Conservation (phyloP, 1,140 invertebrate genomes). For the Xylocopa sonorina region DNA sequence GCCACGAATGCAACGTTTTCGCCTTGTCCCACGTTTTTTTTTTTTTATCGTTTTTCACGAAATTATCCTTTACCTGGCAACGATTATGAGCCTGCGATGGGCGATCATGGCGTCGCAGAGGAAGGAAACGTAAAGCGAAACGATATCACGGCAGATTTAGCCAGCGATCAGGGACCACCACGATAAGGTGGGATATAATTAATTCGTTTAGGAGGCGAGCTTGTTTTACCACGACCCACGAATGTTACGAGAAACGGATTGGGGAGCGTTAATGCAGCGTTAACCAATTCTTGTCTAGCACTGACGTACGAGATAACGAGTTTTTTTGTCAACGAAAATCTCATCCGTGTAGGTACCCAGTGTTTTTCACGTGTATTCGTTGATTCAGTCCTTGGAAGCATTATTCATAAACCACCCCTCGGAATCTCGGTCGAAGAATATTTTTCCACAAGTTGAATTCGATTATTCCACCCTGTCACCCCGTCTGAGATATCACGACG, state of each 20-base stretch:
- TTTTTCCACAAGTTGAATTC: slow-evolving; percentile 12
- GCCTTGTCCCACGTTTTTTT: no score
- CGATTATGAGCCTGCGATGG: no score
- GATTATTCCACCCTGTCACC: neutral
- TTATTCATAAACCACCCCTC: slow-evolving; percentile 27
- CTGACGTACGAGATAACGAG: slow-evolving; percentile 46
- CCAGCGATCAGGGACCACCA: neutral
- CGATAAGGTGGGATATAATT: slow-evolving; percentile 5
- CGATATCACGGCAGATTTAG: neutral
- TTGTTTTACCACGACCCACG: slow-evolving; percentile 25
- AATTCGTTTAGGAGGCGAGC: slow-evolving; percentile 47
- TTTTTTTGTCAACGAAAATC: slow-evolving; percentile 50
- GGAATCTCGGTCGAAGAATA: slow-evolving; percentile 42
- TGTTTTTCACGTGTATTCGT: slow-evolving; percentile 13
- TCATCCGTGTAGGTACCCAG: slow-evolving; percentile 25
- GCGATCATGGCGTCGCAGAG: no score
- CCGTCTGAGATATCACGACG: no score
- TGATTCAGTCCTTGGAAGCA: slow-evolving; percentile 55
- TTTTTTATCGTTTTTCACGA: no score
- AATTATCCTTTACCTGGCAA: no score
- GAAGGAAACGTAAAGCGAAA: neutral
- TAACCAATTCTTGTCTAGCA: slow-evolving; percentile 18
- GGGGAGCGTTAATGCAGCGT: slow-evolving; percentile 50
- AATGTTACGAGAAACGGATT: slow-evolving; percentile 49
- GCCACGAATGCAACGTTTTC: neutral